phyloP scores from a whole-genome alignment of 2,797 vertebrate species.

The Gallinago solitaria region DNA sequence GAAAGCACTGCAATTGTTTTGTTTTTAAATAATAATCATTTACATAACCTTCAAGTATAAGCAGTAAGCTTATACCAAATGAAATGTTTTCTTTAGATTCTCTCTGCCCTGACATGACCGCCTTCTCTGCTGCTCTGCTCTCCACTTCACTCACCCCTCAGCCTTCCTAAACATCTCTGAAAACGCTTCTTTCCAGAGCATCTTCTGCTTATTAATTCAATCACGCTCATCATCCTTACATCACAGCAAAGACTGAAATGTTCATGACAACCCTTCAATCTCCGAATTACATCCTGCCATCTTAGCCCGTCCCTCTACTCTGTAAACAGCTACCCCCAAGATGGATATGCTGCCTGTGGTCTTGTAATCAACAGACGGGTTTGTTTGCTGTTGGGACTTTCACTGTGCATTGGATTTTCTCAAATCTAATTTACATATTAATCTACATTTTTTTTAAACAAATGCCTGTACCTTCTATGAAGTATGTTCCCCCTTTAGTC shows the following conservation, averaged over 20 bases:
- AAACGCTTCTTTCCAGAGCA: neutral
- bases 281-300: neutral
- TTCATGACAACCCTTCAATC: neutral
- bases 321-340: neutral
- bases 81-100: neutral
- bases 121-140: neutral
- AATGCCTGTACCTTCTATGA: neutral
- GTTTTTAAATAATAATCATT: neutral
- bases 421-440: neutral
- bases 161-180: neutral
- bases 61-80: neutral
- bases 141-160: neutral
- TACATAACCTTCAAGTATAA: neutral
- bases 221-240: neutral
- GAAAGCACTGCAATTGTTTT: neutral
- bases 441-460: neutral
- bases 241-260: neutral
- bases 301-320: neutral
- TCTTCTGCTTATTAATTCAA: neutral
- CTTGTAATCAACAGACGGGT: neutral
- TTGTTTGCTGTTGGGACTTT: neutral
- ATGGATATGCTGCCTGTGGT: neutral
- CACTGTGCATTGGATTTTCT: neutral
- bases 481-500: rapidly evolving
- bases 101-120: neutral